Evolutionary conservation across 2,888 invertebrate species (phyloP), one percentile per base, ranked within the genome.

Genomic region (Abscondita cerata): DNA sequence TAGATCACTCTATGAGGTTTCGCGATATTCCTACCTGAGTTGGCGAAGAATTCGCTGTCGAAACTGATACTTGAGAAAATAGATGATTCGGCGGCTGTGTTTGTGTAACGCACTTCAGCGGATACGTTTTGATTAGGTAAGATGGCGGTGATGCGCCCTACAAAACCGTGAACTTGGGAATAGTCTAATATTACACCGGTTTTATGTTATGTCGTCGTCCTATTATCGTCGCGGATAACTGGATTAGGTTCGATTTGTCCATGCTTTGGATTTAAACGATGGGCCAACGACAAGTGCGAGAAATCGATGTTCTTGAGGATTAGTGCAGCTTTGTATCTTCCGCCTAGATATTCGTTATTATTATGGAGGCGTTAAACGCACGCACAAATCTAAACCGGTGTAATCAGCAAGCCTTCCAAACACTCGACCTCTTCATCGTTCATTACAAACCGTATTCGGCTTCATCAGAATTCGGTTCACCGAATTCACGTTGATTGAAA

Each of bases 381-480:
- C n/a, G 73, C 93, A 93, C 60, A 92, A 78, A n/a, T 89, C 89
- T 16, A 93, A 73, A 1, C 94, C 95, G 25, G 92, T 76, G 9
- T 89, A 72, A 0, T 82, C 79, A 33, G 87, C 84, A 2, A 81
- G 74, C 92, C 91, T 68, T 92, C 92, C 66, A 93, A 88, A 74
- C 92, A 92, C 25, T 86, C 87, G 0, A 82, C 79, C 76, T 82
- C 81, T 57, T 80, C 80, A 70, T 81, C 84, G 38, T 80, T 80
- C 54, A 81, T 80, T 11, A 77, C 75, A 70, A 83, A 82, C 54
- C 79, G 81, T 18, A 84, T n/a, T 62, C 1, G 80, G 76, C 11
- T 66, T 64, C 40, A 78, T 72, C 1, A n/a, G 71, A 75, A 4
- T 84, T 84, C 8, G 80, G 73, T 33, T 84, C 83, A 12, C 88